Evolutionary conservation across 2,113 vertebrate genomes (phyloP).

Genomic region (Psilopsiagon aurifrons): DNA sequence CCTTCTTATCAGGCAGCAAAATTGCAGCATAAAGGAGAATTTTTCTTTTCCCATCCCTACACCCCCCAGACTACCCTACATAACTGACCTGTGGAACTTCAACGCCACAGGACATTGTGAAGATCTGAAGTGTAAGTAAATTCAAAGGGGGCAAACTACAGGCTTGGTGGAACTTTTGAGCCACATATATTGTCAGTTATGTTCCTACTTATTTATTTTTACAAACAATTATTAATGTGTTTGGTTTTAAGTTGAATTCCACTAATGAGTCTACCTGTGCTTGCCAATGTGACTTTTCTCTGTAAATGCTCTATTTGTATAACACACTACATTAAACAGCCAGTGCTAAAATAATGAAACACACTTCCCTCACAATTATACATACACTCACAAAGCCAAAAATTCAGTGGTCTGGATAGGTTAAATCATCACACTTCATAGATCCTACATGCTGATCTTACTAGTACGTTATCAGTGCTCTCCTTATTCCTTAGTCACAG

Average conservation of each 20-base stretch:
- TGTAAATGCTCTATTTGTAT: not conserved
- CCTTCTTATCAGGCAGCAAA: not conserved
- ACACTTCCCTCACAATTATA: not conserved
- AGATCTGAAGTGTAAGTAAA: not conserved
- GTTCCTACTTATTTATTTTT: not conserved
- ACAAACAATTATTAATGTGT: not conserved
- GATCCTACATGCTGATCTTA: rapidly evolving
- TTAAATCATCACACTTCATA: not conserved
- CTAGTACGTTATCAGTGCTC: rapidly evolving
- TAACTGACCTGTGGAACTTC: not conserved
- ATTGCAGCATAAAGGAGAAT: not conserved
- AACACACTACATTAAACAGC: not conserved
- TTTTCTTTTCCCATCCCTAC: not conserved
- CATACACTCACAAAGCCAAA: not conserved
- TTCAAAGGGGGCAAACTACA: not conserved
- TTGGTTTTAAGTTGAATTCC: not conserved
- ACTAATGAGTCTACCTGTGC: not conserved
- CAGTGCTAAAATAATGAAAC: not conserved
- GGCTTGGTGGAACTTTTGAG: not conserved
- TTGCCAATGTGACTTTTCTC: not conserved
- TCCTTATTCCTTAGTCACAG: not conserved
- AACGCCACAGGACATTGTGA: not conserved
- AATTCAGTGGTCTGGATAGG: not conserved
- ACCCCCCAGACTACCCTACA: not conserved
- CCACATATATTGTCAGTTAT: not conserved